Percentiles rank a stretch among this genome's conserved stretches.
Evolutionary conservation across 2,888 invertebrate genomes (phyloP).

Genomic region (Chrysolina oricalcia): DNA sequence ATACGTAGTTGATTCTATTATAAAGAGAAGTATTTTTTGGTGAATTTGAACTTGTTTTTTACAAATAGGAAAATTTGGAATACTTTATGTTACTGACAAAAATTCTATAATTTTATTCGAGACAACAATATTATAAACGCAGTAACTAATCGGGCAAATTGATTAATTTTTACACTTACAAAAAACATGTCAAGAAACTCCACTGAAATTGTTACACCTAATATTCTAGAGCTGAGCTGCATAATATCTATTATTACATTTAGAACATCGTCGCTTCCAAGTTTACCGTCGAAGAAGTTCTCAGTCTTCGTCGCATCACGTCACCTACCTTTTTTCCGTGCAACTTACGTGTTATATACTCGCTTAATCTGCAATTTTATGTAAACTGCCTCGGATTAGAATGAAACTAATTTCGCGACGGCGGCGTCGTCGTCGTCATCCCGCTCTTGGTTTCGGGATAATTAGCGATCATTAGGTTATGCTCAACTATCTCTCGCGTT

Average conservation of each 20-base stretch:
- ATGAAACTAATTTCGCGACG: constrained; percentile 60
- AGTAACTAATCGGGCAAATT: no score
- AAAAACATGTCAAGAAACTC: background rate
- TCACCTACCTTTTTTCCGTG: background rate
- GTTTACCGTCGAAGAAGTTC: background rate
- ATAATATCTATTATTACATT: background rate
- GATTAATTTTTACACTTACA: background rate
- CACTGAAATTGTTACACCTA: background rate
- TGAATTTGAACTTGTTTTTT: no score
- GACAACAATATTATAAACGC: no score
- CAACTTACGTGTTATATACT: constrained; percentile 22
- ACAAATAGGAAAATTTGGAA: no score
- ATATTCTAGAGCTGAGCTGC: background rate
- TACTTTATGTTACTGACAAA: no score
- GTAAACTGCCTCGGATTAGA: constrained; percentile 56
- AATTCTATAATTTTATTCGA: no score
- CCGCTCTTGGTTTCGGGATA: constrained; percentile 56
- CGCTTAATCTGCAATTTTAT: constrained; percentile 56
- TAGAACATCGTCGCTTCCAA: background rate
- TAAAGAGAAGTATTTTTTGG: no score
- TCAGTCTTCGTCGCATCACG: background rate
- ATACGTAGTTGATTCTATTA: no score
- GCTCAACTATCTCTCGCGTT: constrained; percentile 58
- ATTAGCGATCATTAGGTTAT: constrained; percentile 66
- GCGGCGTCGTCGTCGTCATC: constrained; percentile 50